phyloP scores from a whole-genome alignment of 2,113 vertebrate genomes.

The Phylloscopus trochiloides region DNA sequence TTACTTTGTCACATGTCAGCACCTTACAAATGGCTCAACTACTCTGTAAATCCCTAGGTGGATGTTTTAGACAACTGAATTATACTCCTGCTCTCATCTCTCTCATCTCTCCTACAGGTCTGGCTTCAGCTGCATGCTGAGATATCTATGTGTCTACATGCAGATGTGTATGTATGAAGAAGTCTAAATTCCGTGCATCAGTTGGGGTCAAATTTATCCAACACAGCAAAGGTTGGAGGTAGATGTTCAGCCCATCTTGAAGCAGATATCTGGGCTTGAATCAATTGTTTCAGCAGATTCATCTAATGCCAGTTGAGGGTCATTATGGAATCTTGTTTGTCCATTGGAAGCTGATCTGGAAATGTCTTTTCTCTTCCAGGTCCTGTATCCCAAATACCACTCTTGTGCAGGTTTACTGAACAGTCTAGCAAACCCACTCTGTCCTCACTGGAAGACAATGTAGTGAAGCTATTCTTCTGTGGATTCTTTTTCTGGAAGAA shows the following conservation, averaged over 20 bases:
- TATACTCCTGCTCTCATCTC: background rate
- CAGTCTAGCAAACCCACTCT: background rate
- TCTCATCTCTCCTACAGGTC: background rate
- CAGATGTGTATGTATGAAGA: background rate
- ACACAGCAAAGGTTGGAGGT: background rate
- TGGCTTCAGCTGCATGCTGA: background rate
- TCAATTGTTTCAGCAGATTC: background rate
- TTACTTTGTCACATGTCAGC: background rate
- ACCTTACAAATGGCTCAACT: background rate
- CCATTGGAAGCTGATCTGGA: background rate
- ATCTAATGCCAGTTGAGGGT: background rate
- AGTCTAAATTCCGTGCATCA: background rate
- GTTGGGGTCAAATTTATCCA: background rate
- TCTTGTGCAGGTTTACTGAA: background rate
- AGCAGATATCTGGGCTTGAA: background rate
- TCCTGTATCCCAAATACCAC: background rate
- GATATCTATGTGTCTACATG: accelerated
- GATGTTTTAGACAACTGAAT: background rate
- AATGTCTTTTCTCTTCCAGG: background rate
- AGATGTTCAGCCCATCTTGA: background rate
- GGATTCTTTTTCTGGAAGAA: background rate
- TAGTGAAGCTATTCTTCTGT: background rate
- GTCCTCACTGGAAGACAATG: background rate
- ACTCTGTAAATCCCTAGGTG: background rate
- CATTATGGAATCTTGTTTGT: background rate